Evolutionary conservation across 2,888 invertebrate genomes (phyloP).

Genomic region (Tenthredo amoena): DNA sequence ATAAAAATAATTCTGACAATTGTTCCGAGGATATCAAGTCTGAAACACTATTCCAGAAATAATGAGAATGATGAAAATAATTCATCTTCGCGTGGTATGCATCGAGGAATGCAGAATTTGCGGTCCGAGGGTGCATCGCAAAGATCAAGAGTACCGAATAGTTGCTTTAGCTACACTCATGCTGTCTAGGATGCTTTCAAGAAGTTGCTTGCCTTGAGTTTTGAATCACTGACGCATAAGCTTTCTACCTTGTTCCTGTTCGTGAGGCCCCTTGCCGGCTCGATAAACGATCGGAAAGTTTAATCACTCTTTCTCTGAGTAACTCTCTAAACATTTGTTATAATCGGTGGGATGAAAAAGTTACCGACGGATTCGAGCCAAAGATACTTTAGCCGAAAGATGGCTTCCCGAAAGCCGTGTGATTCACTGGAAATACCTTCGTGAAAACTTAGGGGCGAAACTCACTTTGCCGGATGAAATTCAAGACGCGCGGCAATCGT

Average conservation of each 20-base stretch:
- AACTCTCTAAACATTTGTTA: slow-evolving; percentile 49
- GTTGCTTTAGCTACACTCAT: neutral
- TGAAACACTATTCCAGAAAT: neutral
- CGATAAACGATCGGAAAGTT: slow-evolving; percentile 49
- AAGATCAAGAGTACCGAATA: neutral
- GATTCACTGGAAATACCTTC: slow-evolving; percentile 47
- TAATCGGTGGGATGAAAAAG: slow-evolving; percentile 50
- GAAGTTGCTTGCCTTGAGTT: slow-evolving; percentile 16
- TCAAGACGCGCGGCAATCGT: slow-evolving; percentile 47
- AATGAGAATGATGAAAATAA: neutral
- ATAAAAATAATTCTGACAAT: neutral
- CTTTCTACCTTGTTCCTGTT: neutral
- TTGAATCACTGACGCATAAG: slow-evolving; percentile 36
- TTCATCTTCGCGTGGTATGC: neutral
- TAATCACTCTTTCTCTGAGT: slow-evolving; percentile 48
- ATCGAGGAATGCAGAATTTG: neutral
- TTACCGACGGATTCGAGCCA: slow-evolving; percentile 44
- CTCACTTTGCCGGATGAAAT: slow-evolving; percentile 46
- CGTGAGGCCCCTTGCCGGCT: neutral
- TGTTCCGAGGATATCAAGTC: neutral
- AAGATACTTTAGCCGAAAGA: slow-evolving; percentile 48
- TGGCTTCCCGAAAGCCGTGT: slow-evolving; percentile 46
- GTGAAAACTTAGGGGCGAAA: slow-evolving; percentile 44
- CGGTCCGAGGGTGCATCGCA: neutral
- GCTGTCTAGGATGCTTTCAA: slow-evolving; percentile 20